Base-by-base conservation (phyloP, 2,113 vertebrate genomes). In the Chrysemys picta region DNA sequence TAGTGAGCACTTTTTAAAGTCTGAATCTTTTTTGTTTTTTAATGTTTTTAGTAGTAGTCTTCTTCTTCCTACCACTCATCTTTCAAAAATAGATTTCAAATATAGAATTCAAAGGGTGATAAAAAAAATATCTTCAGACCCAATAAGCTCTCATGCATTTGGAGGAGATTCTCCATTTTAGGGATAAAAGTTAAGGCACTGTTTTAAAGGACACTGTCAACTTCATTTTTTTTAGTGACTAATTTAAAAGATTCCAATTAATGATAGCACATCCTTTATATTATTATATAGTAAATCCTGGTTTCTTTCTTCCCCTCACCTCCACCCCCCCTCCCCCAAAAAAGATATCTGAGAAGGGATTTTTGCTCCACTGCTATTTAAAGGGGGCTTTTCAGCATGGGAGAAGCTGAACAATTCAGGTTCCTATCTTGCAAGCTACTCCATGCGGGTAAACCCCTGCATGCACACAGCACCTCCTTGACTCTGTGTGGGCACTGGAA, bases 401-500 rank as follows among this genome's bases (percentile, higher is more conserved):
- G 59, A 93, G 35, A 90, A 94, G 84, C 90, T 50, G 47, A 88
- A 85, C 95, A 94, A 49, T 85, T 85, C 45, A 79, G 84, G 59
- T 92, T 96, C 59, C 76, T 17, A 52, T 29, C 27, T 31, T 62
- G 65, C 35, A n/a, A 21, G 65, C 65, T 69, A 35, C 17, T 69
- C 65, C 65, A 69, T n/a, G 8, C 8, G 6, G 25, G 57, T 59
- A 29, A 13, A 59, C 27, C 27, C 12, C 57, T 31, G 57, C 27
- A 54, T 25, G 21, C 0, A 25, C 54, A 57, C 8, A 57, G 93
- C 84, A 90, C 93, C 91, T 93, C 17, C 62, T 69, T 65, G 94
- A 97, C 31, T 57, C 42, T 78, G 80, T 78, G 87, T 80, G 91
- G 94, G 57, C 78, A 90, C 0, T 3, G 78, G 93, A 80, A 94